Evolutionary conservation across 2,888 invertebrate genomes (phyloP).

Genomic region (Pheosia tremula): DNA sequence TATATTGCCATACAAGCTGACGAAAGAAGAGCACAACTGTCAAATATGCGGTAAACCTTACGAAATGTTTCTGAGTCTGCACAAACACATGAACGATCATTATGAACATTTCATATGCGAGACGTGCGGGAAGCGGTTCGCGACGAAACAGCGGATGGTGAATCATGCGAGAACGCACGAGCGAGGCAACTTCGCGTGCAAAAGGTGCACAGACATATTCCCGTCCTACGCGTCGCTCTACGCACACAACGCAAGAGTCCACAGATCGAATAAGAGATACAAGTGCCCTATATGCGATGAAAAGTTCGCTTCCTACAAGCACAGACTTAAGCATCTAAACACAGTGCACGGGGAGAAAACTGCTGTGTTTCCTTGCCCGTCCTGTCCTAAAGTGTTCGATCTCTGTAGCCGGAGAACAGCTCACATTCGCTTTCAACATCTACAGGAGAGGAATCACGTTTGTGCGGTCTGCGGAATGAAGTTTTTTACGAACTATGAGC

Average conservation of each 20-base stretch:
- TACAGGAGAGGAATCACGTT: conserved; percentile 76
- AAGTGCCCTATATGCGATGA: conserved; percentile 78
- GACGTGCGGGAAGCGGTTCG: conserved; percentile 76
- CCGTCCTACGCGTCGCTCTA: conserved; percentile 65
- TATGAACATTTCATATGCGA: conserved; percentile 77
- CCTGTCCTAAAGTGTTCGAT: conserved; percentile 73
- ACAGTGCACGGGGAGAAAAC: conserved; percentile 72
- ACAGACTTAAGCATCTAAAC: conserved; percentile 70
- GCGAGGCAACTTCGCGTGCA: conserved; percentile 69
- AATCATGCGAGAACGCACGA: conserved; percentile 73
- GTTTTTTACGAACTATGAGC: conserved; percentile 82
- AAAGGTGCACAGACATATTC: conserved; percentile 64
- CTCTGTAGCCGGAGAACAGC: conserved; percentile 72
- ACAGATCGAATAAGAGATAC: conserved; percentile 70
- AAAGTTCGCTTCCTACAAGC: conserved; percentile 74
- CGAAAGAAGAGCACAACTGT: conserved; percentile 68
- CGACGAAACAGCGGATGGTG: conserved; percentile 71
- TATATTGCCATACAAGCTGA: conserved; percentile 73
- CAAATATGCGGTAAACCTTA: conserved; percentile 75
- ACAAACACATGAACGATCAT: conserved; percentile 79
- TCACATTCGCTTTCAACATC: conserved; percentile 72
- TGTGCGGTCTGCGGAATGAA: conserved; percentile 81
- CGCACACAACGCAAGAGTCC: conserved; percentile 69
- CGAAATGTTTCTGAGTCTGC: conserved; percentile 74
- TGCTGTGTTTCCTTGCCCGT: conserved; percentile 70